Base-by-base conservation (phyloP, 2,113 vertebrate species). In the Chaetodon trifascialis region DNA sequence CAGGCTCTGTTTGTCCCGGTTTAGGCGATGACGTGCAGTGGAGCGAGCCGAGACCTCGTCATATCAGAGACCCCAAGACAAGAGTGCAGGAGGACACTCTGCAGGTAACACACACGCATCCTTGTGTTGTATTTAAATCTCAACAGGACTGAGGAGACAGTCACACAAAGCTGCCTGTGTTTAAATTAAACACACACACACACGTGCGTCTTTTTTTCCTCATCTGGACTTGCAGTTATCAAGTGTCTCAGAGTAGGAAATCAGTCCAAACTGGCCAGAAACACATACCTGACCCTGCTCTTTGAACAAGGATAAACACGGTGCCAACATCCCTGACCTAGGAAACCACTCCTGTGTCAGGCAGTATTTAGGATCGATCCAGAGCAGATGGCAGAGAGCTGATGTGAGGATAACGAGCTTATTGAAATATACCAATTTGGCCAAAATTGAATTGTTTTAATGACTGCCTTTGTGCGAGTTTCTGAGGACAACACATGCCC, bases 1-100 rank as follows among this genome's bases (percentile, higher is more conserved):
- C 17, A 7, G 10, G 42, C 9, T 25, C 40, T 44, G 34, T 79
- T 30, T 65, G 19, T 19, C 19, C 42, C 17, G 44, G 12, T 79
- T 77, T 38, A 96, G 98, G 96, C 2, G 98, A 99, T 0, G 98
- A 99, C 88, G 95, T 97, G 94, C 96, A 97, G 86, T 96, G 97
- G 95, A 95, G 94, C 66, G 98, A 99, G 65, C 96, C 96, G 38
- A 96, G 97, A 89, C 95, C 96, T 14, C 97, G 97, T 63, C 97
- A 96, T 88, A 91, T 97, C 15, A 96, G 97, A 95, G 98, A 99
- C 76, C 86, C 96, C 56, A 99, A 98, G 94, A 95, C 96, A 44
- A 96, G 97, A 94, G 95, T 94, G 82, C 93, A 94, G 80, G 98
- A 99, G 76, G 97, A 97, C 79, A 96, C 96, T 65, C 94, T 99